Evolutionary conservation across 2,888 invertebrate species (phyloP).

Genomic region (Hemaris fuciformis): DNA sequence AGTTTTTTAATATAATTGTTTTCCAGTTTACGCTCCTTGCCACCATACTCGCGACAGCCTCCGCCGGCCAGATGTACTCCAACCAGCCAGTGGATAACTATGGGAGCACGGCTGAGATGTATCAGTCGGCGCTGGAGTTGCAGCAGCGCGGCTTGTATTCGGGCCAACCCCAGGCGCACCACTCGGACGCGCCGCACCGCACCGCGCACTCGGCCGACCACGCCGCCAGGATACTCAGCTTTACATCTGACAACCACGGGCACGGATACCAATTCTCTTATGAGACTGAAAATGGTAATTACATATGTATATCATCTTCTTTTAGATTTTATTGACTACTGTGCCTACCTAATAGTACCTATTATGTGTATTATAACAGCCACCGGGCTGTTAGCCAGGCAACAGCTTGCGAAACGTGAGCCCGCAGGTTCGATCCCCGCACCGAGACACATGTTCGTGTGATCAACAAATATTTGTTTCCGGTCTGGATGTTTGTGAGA

Average conservation of each 20-base stretch:
- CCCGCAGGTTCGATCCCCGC: no score
- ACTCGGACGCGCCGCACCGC: slow-evolving; percentile 25
- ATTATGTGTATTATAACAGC: no score
- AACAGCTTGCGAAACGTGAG: no score
- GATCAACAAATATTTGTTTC: no score
- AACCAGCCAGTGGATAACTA: slow-evolving; percentile 35
- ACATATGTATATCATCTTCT: no score
- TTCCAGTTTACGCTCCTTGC: slow-evolving; percentile 52
- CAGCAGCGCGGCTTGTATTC: slow-evolving; percentile 48
- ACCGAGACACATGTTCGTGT: no score
- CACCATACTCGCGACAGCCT: slow-evolving; percentile 53
- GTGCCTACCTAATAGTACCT: no score
- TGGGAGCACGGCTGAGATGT: slow-evolving; percentile 46
- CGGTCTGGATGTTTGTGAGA: no score
- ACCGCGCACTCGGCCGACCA: slow-evolving; percentile 41
- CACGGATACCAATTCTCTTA: slow-evolving; percentile 73
- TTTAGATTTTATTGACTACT: no score
- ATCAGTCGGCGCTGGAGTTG: slow-evolving; percentile 53
- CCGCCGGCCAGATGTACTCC: slow-evolving; percentile 50
- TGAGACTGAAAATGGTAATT: slow-evolving; percentile 84
- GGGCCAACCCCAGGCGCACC: slow-evolving; percentile 44
- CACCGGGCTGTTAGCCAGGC: no score
- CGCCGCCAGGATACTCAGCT: slow-evolving; percentile 52
- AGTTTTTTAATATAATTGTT: no score
- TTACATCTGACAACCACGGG: slow-evolving; percentile 50